These are phyloP conservation scores for Xyrichtys novacula DNA, from an alignment of 2,797 vertebrate species.

Conservation along the genomic window DNA sequence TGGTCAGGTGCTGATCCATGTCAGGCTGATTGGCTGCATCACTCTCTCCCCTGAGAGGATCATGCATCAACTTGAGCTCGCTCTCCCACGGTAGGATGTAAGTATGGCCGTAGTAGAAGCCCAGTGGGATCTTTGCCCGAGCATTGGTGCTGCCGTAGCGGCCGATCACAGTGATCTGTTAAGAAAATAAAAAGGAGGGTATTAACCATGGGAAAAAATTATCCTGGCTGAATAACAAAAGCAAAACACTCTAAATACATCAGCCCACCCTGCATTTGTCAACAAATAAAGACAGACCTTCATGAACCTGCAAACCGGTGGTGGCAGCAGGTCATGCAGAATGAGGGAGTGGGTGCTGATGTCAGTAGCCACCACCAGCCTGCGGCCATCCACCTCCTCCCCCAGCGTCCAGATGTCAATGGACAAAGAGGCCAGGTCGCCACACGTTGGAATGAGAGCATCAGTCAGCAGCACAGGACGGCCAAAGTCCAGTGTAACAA, in stretches of 20 bases:
- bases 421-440: conserved; percentile 96
- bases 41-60: conserved; percentile 93
- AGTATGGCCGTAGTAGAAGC: conserved; percentile 98
- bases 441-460: conserved; percentile 95
- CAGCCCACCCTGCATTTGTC: background rate
- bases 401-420: conserved; percentile 99
- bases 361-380: conserved; percentile 97
- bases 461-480: conserved; percentile 95
- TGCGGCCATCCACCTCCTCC: conserved; percentile 96
- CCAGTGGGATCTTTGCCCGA: conserved; percentile 97
- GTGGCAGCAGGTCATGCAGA: conserved; percentile 96
- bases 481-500: conserved; percentile 97
- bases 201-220: conserved; percentile 13
- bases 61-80: conserved; percentile 96
- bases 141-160: conserved; percentile 99
- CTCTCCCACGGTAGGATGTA: conserved; percentile 99
- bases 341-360: conserved; percentile 99
- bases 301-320: conserved; percentile 99
- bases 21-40: conserved; percentile 94
- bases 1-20: conserved; percentile 95
- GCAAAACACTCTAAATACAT: background rate
- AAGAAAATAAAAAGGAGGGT: background rate
- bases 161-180: conserved; percentile 98
- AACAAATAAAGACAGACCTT: conserved; percentile 87
- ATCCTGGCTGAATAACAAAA: background rate